Percentiles rank a stretch among this genome's conserved stretches.
These are phyloP conservation scores for Gobio occitaniae DNA, from an alignment of 2,797 vertebrate species.

Conservation along the genomic window DNA sequence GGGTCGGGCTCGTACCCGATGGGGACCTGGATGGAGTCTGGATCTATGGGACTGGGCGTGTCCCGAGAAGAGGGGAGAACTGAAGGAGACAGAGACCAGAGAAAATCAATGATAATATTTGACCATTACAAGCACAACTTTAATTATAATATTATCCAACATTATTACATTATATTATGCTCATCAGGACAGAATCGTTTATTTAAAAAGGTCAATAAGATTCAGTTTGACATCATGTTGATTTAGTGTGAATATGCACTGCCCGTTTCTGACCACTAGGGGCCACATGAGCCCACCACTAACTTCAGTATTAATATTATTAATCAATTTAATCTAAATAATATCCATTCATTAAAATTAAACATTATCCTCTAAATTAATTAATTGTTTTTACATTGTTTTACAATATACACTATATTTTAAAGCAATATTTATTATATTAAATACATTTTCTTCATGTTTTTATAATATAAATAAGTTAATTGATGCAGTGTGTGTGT, in stretches of 20 bases:
- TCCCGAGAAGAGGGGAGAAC: conserved; percentile 85
- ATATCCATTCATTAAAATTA: background rate
- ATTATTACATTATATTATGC: background rate
- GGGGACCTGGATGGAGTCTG: conserved; percentile 94
- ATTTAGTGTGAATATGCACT: background rate
- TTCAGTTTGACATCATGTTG: background rate
- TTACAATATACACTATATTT: no score
- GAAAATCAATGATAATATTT: no score
- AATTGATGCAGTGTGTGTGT: background rate
- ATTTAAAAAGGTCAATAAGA: background rate
- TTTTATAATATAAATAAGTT: background rate
- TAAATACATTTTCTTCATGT: background rate
- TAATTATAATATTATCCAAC: background rate
- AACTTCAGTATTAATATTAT: background rate
- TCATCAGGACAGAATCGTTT: background rate
- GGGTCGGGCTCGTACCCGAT: conserved; percentile 94
- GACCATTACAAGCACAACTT: background rate
- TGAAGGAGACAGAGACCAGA: conserved; percentile 60
- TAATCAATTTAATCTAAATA: background rate
- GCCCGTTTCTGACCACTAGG: conserved; percentile 56
- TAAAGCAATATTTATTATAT: background rate
- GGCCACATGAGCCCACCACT: conserved; percentile 32
- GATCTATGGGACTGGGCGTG: conserved; percentile 95
- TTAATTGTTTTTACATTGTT: no score
- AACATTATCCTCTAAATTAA: background rate